phyloP scores from a whole-genome alignment of 2,797 vertebrate genomes.

The Varecia variegata region DNA sequence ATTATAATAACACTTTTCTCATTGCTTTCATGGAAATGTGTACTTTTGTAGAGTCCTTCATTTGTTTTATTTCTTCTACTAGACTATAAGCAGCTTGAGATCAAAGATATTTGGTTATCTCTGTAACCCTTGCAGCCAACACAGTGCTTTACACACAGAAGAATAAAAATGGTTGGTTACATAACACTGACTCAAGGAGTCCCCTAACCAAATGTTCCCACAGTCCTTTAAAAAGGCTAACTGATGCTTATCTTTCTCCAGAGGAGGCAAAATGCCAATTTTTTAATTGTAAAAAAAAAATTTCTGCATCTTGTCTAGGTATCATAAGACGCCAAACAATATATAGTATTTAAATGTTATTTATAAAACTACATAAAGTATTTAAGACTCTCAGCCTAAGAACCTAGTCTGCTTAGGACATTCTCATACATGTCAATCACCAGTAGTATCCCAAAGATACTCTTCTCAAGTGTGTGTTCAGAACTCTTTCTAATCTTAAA shows the following conservation, averaged over 20 bases:
- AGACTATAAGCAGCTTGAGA: neutral
- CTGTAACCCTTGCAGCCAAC: neutral
- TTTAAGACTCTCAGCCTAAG: neutral
- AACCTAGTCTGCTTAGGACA: neutral
- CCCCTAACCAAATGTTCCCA: neutral
- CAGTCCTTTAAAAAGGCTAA: neutral
- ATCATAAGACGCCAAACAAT: neutral
- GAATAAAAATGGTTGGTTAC: neutral
- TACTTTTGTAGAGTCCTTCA: neutral
- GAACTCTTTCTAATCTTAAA: neutral
- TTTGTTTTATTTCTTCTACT: neutral
- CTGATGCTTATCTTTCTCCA: neutral
- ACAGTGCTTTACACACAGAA: neutral
- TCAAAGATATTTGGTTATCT: neutral
- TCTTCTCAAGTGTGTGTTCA: neutral
- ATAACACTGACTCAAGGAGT: neutral
- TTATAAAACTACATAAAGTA: neutral
- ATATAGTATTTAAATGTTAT: neutral
- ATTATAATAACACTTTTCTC: neutral
- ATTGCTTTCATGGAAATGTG: neutral
- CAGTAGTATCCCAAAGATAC: neutral
- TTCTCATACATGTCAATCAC: neutral
- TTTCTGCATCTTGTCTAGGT: neutral
- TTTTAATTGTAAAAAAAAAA: neutral
- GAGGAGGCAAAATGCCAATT: neutral